Conservation (phyloP, 2,797 vertebrate species). For the Phalloptychus januarius region DNA sequence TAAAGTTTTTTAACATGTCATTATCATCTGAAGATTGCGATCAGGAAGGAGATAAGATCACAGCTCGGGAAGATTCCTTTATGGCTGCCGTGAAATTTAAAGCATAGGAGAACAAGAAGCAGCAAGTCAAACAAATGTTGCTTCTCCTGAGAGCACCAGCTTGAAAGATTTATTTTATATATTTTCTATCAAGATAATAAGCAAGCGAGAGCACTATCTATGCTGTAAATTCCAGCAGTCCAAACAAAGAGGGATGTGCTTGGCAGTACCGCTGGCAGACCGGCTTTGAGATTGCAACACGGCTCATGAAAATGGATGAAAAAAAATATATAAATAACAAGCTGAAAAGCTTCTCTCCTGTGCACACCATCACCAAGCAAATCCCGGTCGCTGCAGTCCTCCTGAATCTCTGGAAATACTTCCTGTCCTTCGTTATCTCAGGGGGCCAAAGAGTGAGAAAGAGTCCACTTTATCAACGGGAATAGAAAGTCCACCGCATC, state of each 20-base stretch:
- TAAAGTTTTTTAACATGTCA: conserved; percentile 43
- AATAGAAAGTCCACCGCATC: not conserved
- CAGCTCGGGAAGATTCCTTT: conserved; percentile 32
- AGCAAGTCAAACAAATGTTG: conserved; percentile 37
- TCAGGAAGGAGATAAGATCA: conserved; percentile 47
- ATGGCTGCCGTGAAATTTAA: conserved; percentile 17
- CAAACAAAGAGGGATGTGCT: conserved; percentile 26
- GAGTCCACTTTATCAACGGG: not conserved
- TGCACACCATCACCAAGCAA: conserved; percentile 27
- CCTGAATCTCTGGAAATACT: conserved; percentile 7
- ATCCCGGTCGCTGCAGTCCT: conserved; percentile 28
- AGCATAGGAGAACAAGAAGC: conserved; percentile 43
- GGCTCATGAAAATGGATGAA: conserved; percentile 67
- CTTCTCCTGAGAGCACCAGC: conserved; percentile 24
- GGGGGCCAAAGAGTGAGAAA: not conserved
- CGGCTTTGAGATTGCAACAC: conserved; percentile 47
- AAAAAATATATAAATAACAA: conserved; percentile 54
- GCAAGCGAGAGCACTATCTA: conserved; percentile 22
- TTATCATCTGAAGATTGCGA: conserved; percentile 51
- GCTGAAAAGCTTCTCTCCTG: conserved; percentile 44
- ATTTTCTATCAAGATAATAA: conserved; percentile 11
- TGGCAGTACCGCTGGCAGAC: conserved; percentile 45
- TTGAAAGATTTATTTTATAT: conserved; percentile 35
- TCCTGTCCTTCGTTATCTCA: not conserved
- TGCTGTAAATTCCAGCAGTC: conserved; percentile 15